A percentile compares a stretch with the other conserved stretches of the same genome.
Conservation (phyloP, 2,113 vertebrate genomes). For the Gila orcuttii region DNA sequence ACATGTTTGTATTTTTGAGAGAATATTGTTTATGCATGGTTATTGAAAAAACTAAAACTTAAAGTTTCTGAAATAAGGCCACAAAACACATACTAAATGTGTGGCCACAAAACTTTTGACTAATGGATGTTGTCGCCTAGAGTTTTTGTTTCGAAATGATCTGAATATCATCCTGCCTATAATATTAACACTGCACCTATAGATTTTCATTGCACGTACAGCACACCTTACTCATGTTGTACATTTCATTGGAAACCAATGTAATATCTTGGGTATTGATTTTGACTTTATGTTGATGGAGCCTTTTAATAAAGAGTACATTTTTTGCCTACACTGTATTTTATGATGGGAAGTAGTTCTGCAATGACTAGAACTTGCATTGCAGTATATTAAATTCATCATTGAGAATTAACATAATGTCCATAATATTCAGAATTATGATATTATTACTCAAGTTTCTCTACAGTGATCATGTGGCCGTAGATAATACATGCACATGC, state of each 20-base stretch:
- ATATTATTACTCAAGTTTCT: neutral
- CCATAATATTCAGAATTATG: neutral
- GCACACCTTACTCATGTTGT: constrained; percentile 24
- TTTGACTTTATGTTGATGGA: constrained; percentile 30
- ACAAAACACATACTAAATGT: too few species aligned
- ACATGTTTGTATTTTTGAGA: too few species aligned
- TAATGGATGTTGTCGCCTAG: too few species aligned
- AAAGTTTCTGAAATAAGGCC: too few species aligned
- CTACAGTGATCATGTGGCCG: neutral
- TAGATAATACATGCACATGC: constrained; percentile 15
- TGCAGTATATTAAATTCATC: neutral
- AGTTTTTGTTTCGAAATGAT: too few species aligned
- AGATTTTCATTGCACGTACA: neutral
- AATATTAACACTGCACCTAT: neutral
- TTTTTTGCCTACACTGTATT: neutral
- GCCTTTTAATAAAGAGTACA: constrained; percentile 34
- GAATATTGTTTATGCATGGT: too few species aligned
- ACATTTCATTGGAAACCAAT: constrained; percentile 35
- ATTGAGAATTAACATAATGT: neutral
- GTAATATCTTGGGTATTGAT: constrained; percentile 35
- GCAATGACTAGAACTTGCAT: neutral
- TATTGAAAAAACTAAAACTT: too few species aligned
- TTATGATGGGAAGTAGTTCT: neutral
- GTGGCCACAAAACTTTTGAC: too few species aligned
- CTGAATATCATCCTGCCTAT: too few species aligned